Conservation (phyloP, 2,888 invertebrate species). For the Patella pellucida region DNA sequence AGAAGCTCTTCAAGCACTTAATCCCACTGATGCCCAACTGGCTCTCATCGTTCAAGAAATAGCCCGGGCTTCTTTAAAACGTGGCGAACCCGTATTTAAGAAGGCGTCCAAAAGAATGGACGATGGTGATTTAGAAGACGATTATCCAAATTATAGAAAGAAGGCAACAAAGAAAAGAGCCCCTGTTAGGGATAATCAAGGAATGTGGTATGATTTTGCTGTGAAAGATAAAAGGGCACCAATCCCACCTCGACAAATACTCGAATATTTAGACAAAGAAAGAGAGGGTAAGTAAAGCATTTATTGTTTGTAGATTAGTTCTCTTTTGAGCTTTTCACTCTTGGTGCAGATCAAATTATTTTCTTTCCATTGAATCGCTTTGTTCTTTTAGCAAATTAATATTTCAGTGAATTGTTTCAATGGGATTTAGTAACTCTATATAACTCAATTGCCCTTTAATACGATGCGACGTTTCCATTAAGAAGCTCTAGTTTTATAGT, state of each 20-base stretch:
- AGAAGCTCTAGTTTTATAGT: too few species aligned
- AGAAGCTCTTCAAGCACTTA: conserved; percentile 35
- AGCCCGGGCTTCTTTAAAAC: conserved; percentile 8
- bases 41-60: conserved; percentile 9
- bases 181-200: neutral
- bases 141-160: conserved; percentile 14
- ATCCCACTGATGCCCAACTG: conserved; percentile 15
- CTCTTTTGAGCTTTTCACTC: too few species aligned
- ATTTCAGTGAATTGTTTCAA: too few species aligned
- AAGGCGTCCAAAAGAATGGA: conserved; percentile 18
- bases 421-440: too few species aligned
- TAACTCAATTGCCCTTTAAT: too few species aligned
- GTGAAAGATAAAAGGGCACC: neutral
- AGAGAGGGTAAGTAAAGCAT: neutral
- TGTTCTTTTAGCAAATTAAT: too few species aligned
- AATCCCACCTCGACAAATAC: neutral
- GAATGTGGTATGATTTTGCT: conserved; percentile 1
- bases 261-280: neutral
- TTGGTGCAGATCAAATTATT: too few species aligned
- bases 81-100: conserved; percentile 14
- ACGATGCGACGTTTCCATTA: too few species aligned
- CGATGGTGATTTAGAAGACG: conserved; percentile 2
- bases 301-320: too few species aligned
- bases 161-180: conserved; percentile 9
- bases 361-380: too few species aligned